Percentiles rank a stretch among this genome's conserved stretches.
These are phyloP conservation scores for Carassius carassius DNA, from an alignment of 2,113 vertebrate genomes.

Conservation along the genomic window DNA sequence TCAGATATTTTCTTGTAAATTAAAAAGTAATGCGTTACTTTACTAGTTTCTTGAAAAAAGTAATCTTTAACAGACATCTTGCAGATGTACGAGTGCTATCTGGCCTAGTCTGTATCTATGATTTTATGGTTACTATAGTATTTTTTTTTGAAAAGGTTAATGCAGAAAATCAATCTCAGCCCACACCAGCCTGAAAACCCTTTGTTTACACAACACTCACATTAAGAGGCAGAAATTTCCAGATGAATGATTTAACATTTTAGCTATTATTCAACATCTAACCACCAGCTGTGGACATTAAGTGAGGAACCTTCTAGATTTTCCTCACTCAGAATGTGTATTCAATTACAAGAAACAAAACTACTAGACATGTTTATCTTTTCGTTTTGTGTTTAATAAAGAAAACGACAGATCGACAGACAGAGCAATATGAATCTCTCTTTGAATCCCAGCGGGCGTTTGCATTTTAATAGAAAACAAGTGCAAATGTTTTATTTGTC, in stretches of 20 bases:
- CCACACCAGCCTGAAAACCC: not conserved
- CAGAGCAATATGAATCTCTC: constrained; percentile 31
- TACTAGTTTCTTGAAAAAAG: too few species aligned
- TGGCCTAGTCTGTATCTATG: not conserved
- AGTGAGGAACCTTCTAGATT: not conserved
- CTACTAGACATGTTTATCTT: not conserved
- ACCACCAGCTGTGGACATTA: not conserved
- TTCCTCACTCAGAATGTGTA: not conserved
- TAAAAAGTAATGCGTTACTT: too few species aligned
- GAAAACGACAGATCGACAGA: constrained; percentile 55
- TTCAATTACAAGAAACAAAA: not conserved
- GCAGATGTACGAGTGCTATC: too few species aligned
- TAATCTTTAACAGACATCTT: too few species aligned
- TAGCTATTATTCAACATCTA: constrained; percentile 16
- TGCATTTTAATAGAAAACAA: constrained; percentile 22
- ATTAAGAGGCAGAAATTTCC: not conserved
- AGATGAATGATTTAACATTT: constrained; percentile 8
- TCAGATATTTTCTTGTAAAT: too few species aligned
- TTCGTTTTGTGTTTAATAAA: constrained; percentile 55
- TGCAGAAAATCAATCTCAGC: not conserved
- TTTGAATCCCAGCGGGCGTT: constrained; percentile 25
- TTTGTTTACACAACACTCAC: constrained; percentile 20
- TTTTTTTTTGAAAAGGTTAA: not conserved
- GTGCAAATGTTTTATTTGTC: constrained; percentile 81
- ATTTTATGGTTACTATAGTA: not conserved